Evolutionary conservation across 1,140 invertebrate species (phyloP), one percentile per base, ranked within the genome.

Genomic region (Brachionus asplanchnoidis): DNA sequence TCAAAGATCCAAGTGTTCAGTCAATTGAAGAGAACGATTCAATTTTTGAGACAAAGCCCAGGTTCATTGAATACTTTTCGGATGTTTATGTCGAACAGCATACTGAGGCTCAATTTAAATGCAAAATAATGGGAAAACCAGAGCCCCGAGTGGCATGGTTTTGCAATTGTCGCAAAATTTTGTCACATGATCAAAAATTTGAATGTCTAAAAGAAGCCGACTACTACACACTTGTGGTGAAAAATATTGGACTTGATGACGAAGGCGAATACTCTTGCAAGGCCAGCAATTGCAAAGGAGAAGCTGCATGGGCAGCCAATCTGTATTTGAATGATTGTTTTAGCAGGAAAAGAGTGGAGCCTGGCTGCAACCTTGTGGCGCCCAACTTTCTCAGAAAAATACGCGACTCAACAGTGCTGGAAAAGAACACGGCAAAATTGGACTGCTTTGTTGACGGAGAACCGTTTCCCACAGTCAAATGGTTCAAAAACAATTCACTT

Each of bases 231-330:
- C 23, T 84, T 11, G 17, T 68, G 0, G 40, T 84, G 44, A 68
- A 68, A 56, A 32, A 73, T 11, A 66, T 84, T 9, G 23, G 42
- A 20, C 14, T 14, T 8, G 70, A 70, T 23, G 82, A 84, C 36
- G 82, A 84, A 70, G 60, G 82, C 8, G 82, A 84, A 9, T 84
- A 84, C 14, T 70, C 82, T 8, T 84, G 82, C 53, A 84, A 50
- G 26, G 82, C 82, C n/a, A 60, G 14, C 9, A 84, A 84, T 56
- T n/a, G 6, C 17, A 68, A 46, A 7, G 82, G 82, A n/a, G 82
- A 84, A 46, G 70, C 60, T 14, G 2, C 65, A 17, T 84, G 82
- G 60, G 42, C 28, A 5, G 44, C 65, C 53, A 84, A 84, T 84
- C 40, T 84, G 20, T 68, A 84, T 40, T 46, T 84, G 20, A 84